Base-by-base conservation (phyloP, 2,888 invertebrate genomes). In the Antitype chi region DNA sequence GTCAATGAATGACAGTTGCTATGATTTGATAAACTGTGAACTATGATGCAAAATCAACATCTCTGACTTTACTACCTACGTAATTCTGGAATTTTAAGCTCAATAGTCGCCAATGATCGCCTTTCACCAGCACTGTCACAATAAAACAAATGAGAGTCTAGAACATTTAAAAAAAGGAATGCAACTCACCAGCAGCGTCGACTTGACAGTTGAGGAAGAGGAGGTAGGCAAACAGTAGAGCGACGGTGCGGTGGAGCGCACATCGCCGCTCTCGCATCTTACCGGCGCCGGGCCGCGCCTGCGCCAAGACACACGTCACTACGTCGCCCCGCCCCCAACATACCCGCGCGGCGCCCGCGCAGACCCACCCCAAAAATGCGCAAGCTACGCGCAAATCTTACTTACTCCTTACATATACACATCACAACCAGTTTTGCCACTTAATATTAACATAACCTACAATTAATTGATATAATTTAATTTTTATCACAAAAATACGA, bases 401-500 rank as follows among this genome's bases (percentile, higher is more conserved):
- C 95, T 95, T 96, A 95, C 95, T 92, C 76, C 95, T 95, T 95
- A 95, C 90, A 93, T 95, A 95, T 92, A 96, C 96, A 96, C 96
- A 96, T 96, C 96, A 96, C 96, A 96, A 96, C 96, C 92, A 96
- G 95, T 96, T 96, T 96, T 95, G 94, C 95, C 96, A 96, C 95
- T 95, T 95, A 94, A 89, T 6, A 91, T 89, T 89, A 89, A 76
- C 69, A 90, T 90, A 89, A 88, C 87, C 87, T 87, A 89, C 75
- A 85, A 89, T 89, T 89, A 90, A 90, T 90, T 90, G 89, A 91
- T 91, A 89, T 85, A 82, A 87, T 85, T 88, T 88, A 90, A 85
- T 81, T 92, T 77, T 89, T 95, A 96, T 96, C 96, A 96, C 96
- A 96, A 96, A 96, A 96, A 96, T 96, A 96, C 96, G 96, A 96